Conservation (phyloP, 2,113 vertebrate genomes). For the Paramormyrops kingsleyae region DNA sequence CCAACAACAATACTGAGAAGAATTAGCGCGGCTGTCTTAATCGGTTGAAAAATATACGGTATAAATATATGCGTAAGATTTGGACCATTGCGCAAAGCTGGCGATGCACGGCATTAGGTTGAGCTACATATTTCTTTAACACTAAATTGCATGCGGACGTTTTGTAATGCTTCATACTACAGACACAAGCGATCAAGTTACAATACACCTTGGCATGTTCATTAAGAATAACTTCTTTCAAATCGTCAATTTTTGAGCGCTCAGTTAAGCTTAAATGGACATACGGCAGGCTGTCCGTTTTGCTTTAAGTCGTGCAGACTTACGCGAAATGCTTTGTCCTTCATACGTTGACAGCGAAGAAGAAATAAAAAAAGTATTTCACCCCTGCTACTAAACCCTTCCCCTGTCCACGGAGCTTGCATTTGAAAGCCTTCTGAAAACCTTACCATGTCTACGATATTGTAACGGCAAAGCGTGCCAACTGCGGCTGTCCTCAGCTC, state of each 20-base stretch:
- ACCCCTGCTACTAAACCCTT: slow-evolving; percentile 56
- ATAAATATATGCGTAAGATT: not conserved
- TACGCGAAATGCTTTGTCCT: slow-evolving; percentile 70
- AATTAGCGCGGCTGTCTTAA: not conserved
- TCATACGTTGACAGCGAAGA: slow-evolving; percentile 51
- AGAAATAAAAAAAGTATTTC: slow-evolving; percentile 38
- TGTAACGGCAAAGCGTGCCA: slow-evolving; percentile 62
- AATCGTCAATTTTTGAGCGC: not conserved
- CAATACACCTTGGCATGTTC: not conserved
- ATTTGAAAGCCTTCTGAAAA: slow-evolving; percentile 45
- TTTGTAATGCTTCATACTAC: not conserved
- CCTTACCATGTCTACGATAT: slow-evolving; percentile 56
- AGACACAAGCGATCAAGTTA: not conserved
- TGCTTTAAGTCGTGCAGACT: slow-evolving; percentile 62
- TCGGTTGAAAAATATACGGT: not conserved
- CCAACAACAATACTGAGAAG: not conserved
- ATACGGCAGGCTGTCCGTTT: not conserved
- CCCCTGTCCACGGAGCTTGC: slow-evolving; percentile 45
- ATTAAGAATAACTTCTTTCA: not conserved
- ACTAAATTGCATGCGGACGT: not conserved
- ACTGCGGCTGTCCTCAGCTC: slow-evolving; percentile 69
- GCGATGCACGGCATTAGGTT: not conserved
- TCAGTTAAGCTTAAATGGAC: not conserved
- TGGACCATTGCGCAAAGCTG: not conserved
- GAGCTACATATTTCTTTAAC: not conserved